A percentile compares a stretch with the other conserved stretches of the same genome.
Evolutionary conservation across 2,888 invertebrate genomes (phyloP).

Genomic region (Agriopis leucophaearia): DNA sequence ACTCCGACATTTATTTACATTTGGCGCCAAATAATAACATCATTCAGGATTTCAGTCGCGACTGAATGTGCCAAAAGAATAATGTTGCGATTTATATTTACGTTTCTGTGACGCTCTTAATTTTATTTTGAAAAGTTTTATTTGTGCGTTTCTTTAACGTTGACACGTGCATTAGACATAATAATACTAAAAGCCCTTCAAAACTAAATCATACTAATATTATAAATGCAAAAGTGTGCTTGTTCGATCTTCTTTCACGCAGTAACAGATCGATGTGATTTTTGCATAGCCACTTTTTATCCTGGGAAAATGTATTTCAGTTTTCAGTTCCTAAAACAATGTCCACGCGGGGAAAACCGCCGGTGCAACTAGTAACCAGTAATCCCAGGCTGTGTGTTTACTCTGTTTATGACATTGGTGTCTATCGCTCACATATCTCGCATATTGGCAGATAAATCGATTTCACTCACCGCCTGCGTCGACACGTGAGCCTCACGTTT

Average conservation of each 20-base stretch:
- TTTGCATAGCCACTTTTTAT: too few relatives aligned
- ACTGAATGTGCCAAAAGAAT: constrained; percentile 65
- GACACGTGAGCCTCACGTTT: constrained; percentile 35
- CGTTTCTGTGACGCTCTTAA: constrained; percentile 57
- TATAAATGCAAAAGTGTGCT: too few relatives aligned
- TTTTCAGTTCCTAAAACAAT: too few relatives aligned
- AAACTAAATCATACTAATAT: not conserved
- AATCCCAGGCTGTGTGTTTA: not conserved
- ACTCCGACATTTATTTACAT: constrained; percentile 75
- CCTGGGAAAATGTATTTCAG: too few relatives aligned
- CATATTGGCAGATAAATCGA: constrained; percentile 36
- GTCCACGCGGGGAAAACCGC: too few relatives aligned
- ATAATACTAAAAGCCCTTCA: not conserved
- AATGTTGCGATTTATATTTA: constrained; percentile 56
- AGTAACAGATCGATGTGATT: too few relatives aligned
- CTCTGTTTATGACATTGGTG: not conserved
- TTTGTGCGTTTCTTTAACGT: constrained; percentile 1
- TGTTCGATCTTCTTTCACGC: too few relatives aligned
- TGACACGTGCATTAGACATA: constrained; percentile 4
- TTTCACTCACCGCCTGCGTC: constrained; percentile 18
- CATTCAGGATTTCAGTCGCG: constrained; percentile 58
- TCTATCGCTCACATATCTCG: constrained; percentile 1
- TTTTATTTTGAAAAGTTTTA: constrained; percentile 42
- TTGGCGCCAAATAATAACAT: constrained; percentile 79
- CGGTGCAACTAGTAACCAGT: too few relatives aligned